Percentiles rank a stretch among this genome's conserved stretches.
Evolutionary conservation across 2,888 invertebrate genomes (phyloP).

Genomic region (Drosophila mimetica): DNA sequence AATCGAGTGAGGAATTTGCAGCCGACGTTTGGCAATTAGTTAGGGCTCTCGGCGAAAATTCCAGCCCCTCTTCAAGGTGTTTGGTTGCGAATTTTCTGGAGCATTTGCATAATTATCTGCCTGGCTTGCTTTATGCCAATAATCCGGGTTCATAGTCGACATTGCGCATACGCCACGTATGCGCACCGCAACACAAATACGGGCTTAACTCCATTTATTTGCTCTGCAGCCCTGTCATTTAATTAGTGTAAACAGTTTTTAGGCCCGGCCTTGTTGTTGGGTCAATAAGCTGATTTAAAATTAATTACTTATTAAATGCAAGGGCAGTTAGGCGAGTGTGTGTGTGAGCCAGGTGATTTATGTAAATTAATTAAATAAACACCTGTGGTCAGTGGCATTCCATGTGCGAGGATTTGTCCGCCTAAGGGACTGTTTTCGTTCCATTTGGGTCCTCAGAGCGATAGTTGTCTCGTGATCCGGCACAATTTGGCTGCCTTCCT

Average conservation of each 20-base stretch:
- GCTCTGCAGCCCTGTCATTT: constrained; percentile 28
- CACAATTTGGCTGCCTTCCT: constrained; percentile 27
- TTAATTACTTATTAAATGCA: constrained; percentile 46
- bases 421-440: not conserved
- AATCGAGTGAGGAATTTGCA: constrained; percentile 38
- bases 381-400: constrained; percentile 40
- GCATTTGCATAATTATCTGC: constrained; percentile 24
- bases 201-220: constrained; percentile 31
- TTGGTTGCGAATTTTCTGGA: no score
- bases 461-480: constrained; percentile 43
- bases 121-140: constrained; percentile 8
- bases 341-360: constrained; percentile 38
- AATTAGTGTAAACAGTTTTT: constrained; percentile 52
- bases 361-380: constrained; percentile 53
- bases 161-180: constrained; percentile 50
- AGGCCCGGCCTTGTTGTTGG: constrained; percentile 8
- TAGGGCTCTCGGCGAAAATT: constrained; percentile 22
- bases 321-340: constrained; percentile 1
- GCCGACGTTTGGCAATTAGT: constrained; percentile 37
- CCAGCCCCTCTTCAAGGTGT: not conserved
- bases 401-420: constrained; percentile 5
- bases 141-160: constrained; percentile 11
- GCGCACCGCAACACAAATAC: constrained; percentile 31
- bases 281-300: constrained; percentile 49
- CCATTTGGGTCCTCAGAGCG: not conserved